phyloP scores from a whole-genome alignment of 2,113 vertebrate species.

The Arenaria interpres region DNA sequence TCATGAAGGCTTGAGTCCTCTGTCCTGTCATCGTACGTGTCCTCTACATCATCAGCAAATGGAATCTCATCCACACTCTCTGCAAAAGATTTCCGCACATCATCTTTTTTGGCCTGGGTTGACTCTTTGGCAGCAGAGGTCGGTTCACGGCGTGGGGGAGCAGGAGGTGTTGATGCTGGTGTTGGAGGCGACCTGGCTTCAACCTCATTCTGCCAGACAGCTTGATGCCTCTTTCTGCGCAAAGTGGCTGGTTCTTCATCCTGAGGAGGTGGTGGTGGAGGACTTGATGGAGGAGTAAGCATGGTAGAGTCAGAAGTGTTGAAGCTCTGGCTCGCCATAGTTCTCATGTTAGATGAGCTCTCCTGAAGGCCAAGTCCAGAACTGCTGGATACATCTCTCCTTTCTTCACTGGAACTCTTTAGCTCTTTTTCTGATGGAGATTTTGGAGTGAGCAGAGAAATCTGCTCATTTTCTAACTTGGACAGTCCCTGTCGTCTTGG shows the following conservation, averaged over 20 bases:
- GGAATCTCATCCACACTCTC: slow-evolving; percentile 97
- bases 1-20: slow-evolving; percentile 84
- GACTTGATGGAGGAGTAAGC: slow-evolving; percentile 96
- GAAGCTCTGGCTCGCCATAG: slow-evolving; percentile 85
- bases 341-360: slow-evolving; percentile 85
- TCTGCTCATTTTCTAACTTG: slow-evolving; percentile 78
- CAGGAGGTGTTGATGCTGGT: slow-evolving; percentile 29
- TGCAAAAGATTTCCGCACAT: slow-evolving; percentile 88
- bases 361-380: slow-evolving; percentile 90
- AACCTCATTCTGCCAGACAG: slow-evolving; percentile 75
- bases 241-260: slow-evolving; percentile 90
- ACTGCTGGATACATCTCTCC: slow-evolving; percentile 86
- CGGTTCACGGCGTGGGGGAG: neutral
- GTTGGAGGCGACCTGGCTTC: slow-evolving; percentile 44
- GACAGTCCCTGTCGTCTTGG: slow-evolving; percentile 82
- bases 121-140: slow-evolving; percentile 64
- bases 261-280: slow-evolving; percentile 88
- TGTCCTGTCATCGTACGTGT: slow-evolving; percentile 86
- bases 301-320: slow-evolving; percentile 91
- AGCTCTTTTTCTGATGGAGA: slow-evolving; percentile 79
- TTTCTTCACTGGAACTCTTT: slow-evolving; percentile 76
- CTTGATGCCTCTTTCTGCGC: slow-evolving; percentile 76
- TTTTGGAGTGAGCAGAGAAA: slow-evolving; percentile 74
- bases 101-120: slow-evolving; percentile 66
- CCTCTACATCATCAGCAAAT: slow-evolving; percentile 95